A percentile compares a stretch with the other conserved stretches of the same genome.
Evolutionary conservation across 1,140 invertebrate species (phyloP).

Genomic region (Drosophila malerkotliana): DNA sequence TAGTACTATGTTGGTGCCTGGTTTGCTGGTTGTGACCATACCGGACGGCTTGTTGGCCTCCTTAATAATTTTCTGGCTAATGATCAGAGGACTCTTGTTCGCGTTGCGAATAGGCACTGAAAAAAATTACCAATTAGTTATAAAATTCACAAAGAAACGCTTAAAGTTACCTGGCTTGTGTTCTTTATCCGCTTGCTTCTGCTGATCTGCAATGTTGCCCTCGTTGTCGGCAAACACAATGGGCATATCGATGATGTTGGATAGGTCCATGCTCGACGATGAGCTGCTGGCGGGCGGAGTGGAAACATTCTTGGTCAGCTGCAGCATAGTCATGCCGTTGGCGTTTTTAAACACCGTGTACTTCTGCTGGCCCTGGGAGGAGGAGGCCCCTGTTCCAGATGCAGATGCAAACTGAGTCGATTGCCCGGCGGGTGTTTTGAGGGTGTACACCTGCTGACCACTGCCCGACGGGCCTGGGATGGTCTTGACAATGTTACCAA

Average conservation of each 20-base stretch:
- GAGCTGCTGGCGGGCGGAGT: constrained; percentile 11
- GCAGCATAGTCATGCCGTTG: constrained; percentile 65
- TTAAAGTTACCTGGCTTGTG: constrained; percentile 31
- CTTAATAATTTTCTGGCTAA: constrained; percentile 79
- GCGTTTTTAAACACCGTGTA: constrained; percentile 84
- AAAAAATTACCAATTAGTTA: background rate
- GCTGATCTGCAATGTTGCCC: constrained; percentile 68
- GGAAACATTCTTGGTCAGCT: constrained; percentile 47
- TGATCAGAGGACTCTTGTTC: constrained; percentile 61
- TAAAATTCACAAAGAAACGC: background rate
- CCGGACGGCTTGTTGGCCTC: constrained; percentile 45
- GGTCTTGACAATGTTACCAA: constrained; percentile 73
- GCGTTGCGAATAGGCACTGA: constrained; percentile 21
- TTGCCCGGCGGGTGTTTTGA: constrained; percentile 65
- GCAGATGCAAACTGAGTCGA: constrained; percentile 75
- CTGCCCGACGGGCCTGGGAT: constrained; percentile 36
- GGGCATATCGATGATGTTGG: constrained; percentile 88
- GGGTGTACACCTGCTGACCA: constrained; percentile 70
- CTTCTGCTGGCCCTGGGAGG: constrained; percentile 70
- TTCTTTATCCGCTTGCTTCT: constrained; percentile 34
- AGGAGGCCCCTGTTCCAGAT: constrained; percentile 9
- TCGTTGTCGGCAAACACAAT: constrained; percentile 89
- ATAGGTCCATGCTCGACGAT: constrained; percentile 84
- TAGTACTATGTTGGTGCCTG: constrained; percentile 59
- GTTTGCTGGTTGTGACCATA: constrained; percentile 15